Evolutionary conservation across 2,797 vertebrate genomes (phyloP).

Genomic region (Ptychobarbus kaznakovi): DNA sequence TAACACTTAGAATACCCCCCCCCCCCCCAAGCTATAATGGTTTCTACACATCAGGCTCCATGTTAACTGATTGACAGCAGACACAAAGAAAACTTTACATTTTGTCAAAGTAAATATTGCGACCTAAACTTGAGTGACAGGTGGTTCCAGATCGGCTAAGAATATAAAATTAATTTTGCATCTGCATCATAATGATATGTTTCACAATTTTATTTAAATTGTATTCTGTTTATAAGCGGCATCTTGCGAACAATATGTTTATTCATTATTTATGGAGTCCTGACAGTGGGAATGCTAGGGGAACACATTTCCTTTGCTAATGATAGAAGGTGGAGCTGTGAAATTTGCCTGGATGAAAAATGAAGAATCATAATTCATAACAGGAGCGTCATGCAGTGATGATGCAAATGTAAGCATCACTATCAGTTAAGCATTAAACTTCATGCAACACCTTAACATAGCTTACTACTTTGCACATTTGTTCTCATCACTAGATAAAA

Average conservation of each 20-base stretch:
- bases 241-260: slow-evolving; percentile 56
- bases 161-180: neutral
- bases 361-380: slow-evolving; percentile 38
- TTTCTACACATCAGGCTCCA: neutral
- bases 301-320: slow-evolving; percentile 49
- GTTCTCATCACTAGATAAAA: neutral
- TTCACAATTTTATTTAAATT: slow-evolving; percentile 45
- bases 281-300: slow-evolving; percentile 31
- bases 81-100: neutral
- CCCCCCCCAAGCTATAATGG: neutral
- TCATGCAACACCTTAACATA: neutral
- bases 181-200: neutral
- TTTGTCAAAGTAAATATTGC: neutral
- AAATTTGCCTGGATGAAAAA: slow-evolving; percentile 53
- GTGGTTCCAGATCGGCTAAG: neutral
- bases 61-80: neutral
- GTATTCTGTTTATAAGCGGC: slow-evolving; percentile 49
- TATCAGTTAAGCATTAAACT: neutral
- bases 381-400: neutral
- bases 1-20: neutral
- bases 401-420: slow-evolving; percentile 8
- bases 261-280: slow-evolving; percentile 53
- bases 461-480: neutral
- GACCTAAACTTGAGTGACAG: neutral
- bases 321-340: slow-evolving; percentile 61